phyloP scores from a whole-genome alignment of 2,797 vertebrate species.

The Cyclura pinguis region DNA sequence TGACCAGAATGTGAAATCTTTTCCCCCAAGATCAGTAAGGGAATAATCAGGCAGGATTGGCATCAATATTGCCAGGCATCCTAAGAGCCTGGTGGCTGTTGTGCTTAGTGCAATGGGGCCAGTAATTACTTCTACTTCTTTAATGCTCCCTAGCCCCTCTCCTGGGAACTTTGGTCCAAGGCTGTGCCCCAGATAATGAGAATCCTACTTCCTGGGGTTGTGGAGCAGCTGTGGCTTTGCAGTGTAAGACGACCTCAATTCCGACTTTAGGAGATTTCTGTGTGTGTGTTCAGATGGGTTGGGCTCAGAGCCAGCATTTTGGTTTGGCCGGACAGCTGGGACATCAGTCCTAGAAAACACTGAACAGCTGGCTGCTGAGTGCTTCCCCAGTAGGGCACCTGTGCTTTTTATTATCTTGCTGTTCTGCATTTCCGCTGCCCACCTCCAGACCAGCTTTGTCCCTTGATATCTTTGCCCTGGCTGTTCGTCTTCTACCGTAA shows the following conservation, averaged over 20 bases:
- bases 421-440: background rate
- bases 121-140: background rate
- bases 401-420: background rate
- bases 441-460: background rate
- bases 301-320: background rate
- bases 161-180: background rate
- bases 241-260: conserved; percentile 4
- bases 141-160: background rate
- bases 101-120: background rate
- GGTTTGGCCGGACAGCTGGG: background rate
- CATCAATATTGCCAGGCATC: background rate
- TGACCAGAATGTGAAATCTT: background rate
- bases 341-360: background rate
- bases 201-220: background rate
- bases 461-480: background rate
- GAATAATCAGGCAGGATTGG: background rate
- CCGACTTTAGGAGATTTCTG: background rate
- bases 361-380: background rate
- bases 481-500: background rate
- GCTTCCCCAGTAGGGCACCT: background rate
- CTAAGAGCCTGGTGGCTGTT: too few relatives aligned
- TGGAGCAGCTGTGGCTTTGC: conserved; percentile 27
- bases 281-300: background rate
- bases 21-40: too few relatives aligned
- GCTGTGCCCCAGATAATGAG: background rate